Conservation (phyloP, 2,113 vertebrate genomes). For the Cyanoderma ruficeps region DNA sequence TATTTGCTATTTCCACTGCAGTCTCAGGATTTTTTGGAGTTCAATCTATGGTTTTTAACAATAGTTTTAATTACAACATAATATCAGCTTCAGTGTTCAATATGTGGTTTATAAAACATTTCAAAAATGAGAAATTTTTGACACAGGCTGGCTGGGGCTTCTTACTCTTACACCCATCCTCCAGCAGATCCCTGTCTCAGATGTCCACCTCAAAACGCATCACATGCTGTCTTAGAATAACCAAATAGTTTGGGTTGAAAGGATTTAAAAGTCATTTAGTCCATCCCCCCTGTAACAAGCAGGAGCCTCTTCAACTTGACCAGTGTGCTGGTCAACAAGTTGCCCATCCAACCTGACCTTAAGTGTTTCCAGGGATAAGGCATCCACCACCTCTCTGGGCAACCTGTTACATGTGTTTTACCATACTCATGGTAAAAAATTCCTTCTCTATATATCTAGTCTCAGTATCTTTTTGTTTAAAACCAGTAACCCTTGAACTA, state of each 20-base stretch:
- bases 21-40: background rate
- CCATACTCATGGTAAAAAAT: rapidly evolving
- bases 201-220: background rate
- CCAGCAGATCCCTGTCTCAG: background rate
- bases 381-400: background rate
- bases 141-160: background rate
- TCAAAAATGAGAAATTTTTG: background rate
- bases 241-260: background rate
- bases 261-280: background rate
- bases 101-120: background rate
- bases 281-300: rapidly evolving
- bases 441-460: background rate
- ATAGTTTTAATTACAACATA: background rate
- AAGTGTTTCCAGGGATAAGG: background rate
- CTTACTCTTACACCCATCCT: background rate
- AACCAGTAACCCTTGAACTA: background rate
- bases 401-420: background rate
- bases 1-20: background rate
- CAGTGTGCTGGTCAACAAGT: background rate
- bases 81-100: background rate
- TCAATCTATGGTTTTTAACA: background rate
- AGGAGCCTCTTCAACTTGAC: background rate
- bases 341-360: background rate
- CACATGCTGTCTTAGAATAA: background rate
- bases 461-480: background rate